Evolutionary conservation across 2,888 invertebrate genomes (phyloP), one percentile per base, ranked within the genome.

Genomic region (Plemyria rubiginata): DNA sequence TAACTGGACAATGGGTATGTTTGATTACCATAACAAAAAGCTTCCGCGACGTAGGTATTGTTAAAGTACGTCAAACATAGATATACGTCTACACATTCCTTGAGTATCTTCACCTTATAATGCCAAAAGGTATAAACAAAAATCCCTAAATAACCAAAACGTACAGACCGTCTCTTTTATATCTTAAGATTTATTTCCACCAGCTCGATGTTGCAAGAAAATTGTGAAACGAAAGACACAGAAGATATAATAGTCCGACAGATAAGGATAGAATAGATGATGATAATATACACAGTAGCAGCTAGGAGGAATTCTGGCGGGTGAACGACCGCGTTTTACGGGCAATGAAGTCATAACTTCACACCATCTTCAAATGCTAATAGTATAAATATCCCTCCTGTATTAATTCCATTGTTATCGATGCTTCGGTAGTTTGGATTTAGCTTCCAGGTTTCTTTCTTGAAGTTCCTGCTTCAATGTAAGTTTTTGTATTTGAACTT

Each of bases 261-360:
- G 82, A 82, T 82, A 82, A 82, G 79, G 74, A 74, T 70, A 74
- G 75, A 72, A 74, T 70, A 74, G 75, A 72, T 71, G 74, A 75
- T 76, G 71, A 74, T 79, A 75, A 68, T 67, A 68, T 67, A 66
- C 68, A 67, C 67, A 61, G 74, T 74, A 73, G 73, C 68, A 55
- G 57, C 62, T 51, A 28, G 68, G 70, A 66, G 72, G 75, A 76
- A 77, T 77, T 78, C 71, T 71, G 73, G 62, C 72, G 75, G 84
- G 80, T 82, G 75, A 84, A 84, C 67, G 81, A 75, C 83, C 85
- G 70, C 69, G 63, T 73, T 77, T 79, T 76, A 78, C 74, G 70
- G 71, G 61, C 54, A 73, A 71, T 73, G 70, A 70, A 75, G 72
- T 73, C 69, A 70, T 74, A 77, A 75, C 73, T 70, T 70, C 67